These are phyloP conservation scores for Varecia variegata DNA, from an alignment of 2,797 vertebrate species.

Conservation along the genomic window DNA sequence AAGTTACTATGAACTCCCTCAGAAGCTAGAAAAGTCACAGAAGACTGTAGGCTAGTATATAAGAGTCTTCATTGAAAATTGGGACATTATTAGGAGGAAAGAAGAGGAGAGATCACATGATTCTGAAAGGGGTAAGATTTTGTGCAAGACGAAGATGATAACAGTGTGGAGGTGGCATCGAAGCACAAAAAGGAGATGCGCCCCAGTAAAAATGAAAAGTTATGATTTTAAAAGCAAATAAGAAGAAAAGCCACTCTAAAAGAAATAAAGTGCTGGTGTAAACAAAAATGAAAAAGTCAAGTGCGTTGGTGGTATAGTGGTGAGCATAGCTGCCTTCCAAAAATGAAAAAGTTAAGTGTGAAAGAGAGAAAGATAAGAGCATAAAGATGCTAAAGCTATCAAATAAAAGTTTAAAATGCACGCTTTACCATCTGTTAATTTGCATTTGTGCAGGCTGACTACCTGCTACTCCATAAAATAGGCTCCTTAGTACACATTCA, in stretches of 20 bases:
- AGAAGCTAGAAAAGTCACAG: background rate
- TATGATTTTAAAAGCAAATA: background rate
- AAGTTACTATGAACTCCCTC: background rate
- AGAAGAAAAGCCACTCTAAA: background rate
- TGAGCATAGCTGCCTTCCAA: conserved; percentile 88
- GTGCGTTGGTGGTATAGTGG: conserved; percentile 84
- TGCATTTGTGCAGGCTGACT: background rate
- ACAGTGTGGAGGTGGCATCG: background rate
- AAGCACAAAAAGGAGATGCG: background rate
- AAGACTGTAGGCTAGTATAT: background rate
- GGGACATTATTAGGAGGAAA: background rate
- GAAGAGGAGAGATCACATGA: background rate
- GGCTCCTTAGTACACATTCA: background rate
- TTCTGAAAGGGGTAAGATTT: background rate
- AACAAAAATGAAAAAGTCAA: background rate
- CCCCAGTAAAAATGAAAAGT: background rate
- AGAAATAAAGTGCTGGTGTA: background rate
- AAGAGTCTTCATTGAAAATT: background rate
- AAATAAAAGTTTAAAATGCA: background rate
- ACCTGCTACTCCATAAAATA: background rate
- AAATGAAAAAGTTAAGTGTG: background rate
- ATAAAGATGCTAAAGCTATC: background rate
- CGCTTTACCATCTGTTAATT: background rate
- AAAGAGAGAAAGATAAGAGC: background rate
- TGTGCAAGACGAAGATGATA: background rate